A percentile compares a stretch with the other conserved stretches of the same genome.
Conservation (phyloP, 2,113 vertebrate species). For the Melanostigma gelatinosum region DNA sequence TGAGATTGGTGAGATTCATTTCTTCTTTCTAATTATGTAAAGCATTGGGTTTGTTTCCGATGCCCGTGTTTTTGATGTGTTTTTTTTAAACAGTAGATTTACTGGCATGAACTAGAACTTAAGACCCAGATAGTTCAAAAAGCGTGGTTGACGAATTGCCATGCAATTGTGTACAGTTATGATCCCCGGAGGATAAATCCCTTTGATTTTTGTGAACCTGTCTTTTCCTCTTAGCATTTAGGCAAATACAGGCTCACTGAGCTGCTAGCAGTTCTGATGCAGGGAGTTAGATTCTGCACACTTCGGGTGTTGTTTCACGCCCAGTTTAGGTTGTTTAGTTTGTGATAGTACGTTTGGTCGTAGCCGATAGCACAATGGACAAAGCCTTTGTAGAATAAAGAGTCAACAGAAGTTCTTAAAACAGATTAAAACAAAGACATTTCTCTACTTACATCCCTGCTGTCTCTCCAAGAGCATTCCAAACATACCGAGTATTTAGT, state of each 20-base stretch:
- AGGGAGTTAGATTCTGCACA: background rate
- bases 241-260: background rate
- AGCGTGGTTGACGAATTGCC: background rate
- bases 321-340: background rate
- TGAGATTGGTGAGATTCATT: too few relatives aligned
- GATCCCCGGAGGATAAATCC: background rate
- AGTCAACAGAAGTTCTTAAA: background rate
- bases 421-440: background rate
- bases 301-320: background rate
- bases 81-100: too few relatives aligned
- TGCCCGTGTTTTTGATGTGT: too few relatives aligned
- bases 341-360: background rate
- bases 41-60: too few relatives aligned
- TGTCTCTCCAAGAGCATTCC: background rate
- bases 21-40: too few relatives aligned
- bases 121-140: too few relatives aligned
- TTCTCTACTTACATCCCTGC: background rate
- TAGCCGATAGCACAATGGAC: background rate
- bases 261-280: background rate
- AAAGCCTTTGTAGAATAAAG: background rate
- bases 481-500: background rate
- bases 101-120: too few relatives aligned
- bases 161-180: background rate
- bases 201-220: background rate
- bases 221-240: background rate